A percentile compares a stretch with the other conserved stretches of the same genome.
phyloP scores from a whole-genome alignment of 92 coral and sea anemone species.

The Porites rus region DNA sequence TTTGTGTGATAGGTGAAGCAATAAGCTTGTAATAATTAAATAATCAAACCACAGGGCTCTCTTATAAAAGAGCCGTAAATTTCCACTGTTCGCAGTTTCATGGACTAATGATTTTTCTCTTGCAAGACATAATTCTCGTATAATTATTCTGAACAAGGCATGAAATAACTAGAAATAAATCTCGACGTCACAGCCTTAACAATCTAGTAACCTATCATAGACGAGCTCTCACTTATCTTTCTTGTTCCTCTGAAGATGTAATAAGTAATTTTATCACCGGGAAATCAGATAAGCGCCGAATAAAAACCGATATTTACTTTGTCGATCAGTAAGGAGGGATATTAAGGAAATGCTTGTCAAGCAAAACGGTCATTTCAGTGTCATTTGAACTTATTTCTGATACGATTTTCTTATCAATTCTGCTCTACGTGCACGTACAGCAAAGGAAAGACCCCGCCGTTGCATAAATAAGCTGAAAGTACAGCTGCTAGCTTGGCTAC shows the following conservation, averaged over 20 bases:
- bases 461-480: not conserved
- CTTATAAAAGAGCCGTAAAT: not conserved
- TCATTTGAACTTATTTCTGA: conserved; percentile 7
- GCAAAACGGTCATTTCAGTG: conserved; percentile 2
- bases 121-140: not conserved
- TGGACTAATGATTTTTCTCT: not conserved
- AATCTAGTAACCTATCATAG: too few relatives aligned
- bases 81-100: not conserved
- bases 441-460: not conserved
- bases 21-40: not conserved
- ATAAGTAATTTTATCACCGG: conserved; percentile 5
- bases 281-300: conserved; percentile 39
- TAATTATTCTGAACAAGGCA: not conserved
- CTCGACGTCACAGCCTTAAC: too few relatives aligned
- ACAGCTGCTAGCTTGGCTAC: too few relatives aligned
- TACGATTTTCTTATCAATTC: not conserved
- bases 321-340: conserved; percentile 8
- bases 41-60: not conserved
- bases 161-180: too few relatives aligned
- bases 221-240: not conserved
- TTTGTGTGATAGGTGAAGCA: not conserved
- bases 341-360: conserved; percentile 17
- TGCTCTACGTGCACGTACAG: not conserved
- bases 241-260: not conserved
- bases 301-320: conserved; percentile 41